phyloP scores from a whole-genome alignment of 2,888 invertebrate genomes.

The Megamerina dolium region DNA sequence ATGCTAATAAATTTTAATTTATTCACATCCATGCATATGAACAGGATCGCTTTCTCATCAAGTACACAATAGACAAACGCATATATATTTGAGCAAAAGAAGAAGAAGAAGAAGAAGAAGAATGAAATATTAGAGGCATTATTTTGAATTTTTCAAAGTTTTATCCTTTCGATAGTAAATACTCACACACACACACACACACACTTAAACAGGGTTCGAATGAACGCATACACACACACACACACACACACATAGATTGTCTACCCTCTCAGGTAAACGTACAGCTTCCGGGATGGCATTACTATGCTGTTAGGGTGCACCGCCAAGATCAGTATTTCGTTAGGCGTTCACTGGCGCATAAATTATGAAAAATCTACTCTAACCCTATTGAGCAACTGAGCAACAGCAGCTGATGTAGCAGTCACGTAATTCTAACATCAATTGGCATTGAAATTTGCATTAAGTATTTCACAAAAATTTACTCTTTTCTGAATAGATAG shows the following conservation, averaged over 20 bases:
- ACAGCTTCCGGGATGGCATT: background rate
- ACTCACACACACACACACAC: constrained; percentile 5
- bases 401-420: constrained; percentile 21
- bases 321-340: constrained; percentile 7
- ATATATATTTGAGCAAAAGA: background rate
- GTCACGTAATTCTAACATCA: constrained; percentile 36
- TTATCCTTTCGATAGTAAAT: too few relatives aligned
- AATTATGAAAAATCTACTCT: constrained; percentile 37
- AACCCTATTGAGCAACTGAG: background rate
- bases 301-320: background rate
- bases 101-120: background rate
- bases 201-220: too few relatives aligned
- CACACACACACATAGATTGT: background rate
- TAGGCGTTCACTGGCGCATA: constrained; percentile 44
- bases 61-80: too few relatives aligned
- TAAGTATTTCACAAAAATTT: background rate
- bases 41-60: too few relatives aligned
- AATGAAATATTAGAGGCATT: too few relatives aligned
- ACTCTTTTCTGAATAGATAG: constrained; percentile 2
- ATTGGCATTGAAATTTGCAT: constrained; percentile 30
- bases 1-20: constrained; percentile 43
- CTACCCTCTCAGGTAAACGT: too few relatives aligned
- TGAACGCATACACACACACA: background rate
- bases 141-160: too few relatives aligned
- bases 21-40: too few relatives aligned